These are phyloP conservation scores for Akabosia matsudoensis DNA, from an alignment of 1,140 invertebrate species.

Conservation along the genomic window DNA sequence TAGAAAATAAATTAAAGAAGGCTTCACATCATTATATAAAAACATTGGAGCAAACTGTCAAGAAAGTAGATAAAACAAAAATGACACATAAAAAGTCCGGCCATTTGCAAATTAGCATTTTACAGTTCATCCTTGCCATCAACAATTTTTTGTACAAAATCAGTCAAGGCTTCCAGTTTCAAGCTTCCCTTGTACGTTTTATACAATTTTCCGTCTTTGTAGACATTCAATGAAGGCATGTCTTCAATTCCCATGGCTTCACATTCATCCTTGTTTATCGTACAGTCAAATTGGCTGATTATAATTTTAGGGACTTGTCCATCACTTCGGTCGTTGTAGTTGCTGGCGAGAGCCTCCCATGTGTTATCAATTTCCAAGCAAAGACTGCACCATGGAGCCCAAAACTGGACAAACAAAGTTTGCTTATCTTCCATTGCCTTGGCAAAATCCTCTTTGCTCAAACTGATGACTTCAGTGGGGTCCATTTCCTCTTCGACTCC, in stretches of 20 bases:
- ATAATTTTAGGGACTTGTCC: constrained; percentile 48
- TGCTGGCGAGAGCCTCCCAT: constrained; percentile 67
- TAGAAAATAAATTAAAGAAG: no score
- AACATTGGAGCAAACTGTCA: not conserved
- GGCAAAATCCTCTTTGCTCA: constrained; percentile 47
- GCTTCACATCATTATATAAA: no score
- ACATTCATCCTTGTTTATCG: constrained; percentile 63
- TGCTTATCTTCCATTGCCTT: constrained; percentile 31
- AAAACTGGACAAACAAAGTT: constrained; percentile 38
- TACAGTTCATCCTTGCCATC: constrained; percentile 13
- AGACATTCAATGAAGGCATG: constrained; percentile 39
- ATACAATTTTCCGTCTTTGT: constrained; percentile 33
- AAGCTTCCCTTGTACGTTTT: constrained; percentile 26
- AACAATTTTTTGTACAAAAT: not conserved
- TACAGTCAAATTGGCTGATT: constrained; percentile 72
- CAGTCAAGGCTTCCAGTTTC: constrained; percentile 28
- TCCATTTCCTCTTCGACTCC: constrained; percentile 42
- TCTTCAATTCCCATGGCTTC: constrained; percentile 57
- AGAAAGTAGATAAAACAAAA: not conserved
- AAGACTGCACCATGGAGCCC: constrained; percentile 40
- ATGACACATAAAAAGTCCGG: not conserved
- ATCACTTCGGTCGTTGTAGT: constrained; percentile 56
- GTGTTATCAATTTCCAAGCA: constrained; percentile 58
- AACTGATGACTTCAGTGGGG: constrained; percentile 47
- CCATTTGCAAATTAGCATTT: not conserved